These are phyloP conservation scores for Cladopsammia gracilis DNA, from an alignment of 64 coral and sea anemone species.

Conservation along the genomic window DNA sequence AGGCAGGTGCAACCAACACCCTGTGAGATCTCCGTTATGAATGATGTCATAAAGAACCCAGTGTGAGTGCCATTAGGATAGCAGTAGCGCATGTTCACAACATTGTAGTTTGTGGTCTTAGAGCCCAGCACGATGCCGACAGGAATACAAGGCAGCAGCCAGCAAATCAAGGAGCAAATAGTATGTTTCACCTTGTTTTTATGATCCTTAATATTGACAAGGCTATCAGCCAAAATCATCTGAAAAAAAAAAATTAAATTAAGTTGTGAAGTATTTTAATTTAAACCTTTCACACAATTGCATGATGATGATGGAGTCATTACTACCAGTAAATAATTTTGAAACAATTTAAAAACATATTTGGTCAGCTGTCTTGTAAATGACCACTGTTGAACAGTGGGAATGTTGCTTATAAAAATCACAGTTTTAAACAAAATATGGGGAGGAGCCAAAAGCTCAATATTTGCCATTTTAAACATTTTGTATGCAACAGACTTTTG, in stretches of 20 bases:
- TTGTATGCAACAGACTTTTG: too few species aligned
- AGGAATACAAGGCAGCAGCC: constrained; percentile 72
- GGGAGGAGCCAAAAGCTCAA: too few species aligned
- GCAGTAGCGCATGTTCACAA: constrained; percentile 53
- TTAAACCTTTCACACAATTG: too few species aligned
- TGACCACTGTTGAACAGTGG: too few species aligned
- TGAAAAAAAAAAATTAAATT: constrained; percentile 35
- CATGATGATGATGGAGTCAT: too few species aligned
- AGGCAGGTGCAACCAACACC: constrained; percentile 79
- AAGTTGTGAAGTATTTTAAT: background rate
- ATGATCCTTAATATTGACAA: background rate
- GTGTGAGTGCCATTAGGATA: background rate
- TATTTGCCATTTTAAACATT: too few species aligned
- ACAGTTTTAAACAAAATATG: too few species aligned
- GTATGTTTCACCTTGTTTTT: constrained; percentile 8
- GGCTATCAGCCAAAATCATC: constrained; percentile 66
- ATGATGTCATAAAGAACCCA: constrained; percentile 47
- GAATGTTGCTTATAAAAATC: too few species aligned
- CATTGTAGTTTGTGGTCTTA: background rate
- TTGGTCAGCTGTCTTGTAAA: too few species aligned
- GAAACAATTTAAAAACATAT: too few species aligned
- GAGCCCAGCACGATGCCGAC: constrained; percentile 69
- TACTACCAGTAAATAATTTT: too few species aligned
- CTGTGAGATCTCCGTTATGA: constrained; percentile 46
- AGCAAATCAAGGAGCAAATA: constrained; percentile 59